A percentile compares a stretch with the other conserved stretches of the same genome.
phyloP scores from a whole-genome alignment of 2,113 vertebrate genomes.

The Nipponia nippon region DNA sequence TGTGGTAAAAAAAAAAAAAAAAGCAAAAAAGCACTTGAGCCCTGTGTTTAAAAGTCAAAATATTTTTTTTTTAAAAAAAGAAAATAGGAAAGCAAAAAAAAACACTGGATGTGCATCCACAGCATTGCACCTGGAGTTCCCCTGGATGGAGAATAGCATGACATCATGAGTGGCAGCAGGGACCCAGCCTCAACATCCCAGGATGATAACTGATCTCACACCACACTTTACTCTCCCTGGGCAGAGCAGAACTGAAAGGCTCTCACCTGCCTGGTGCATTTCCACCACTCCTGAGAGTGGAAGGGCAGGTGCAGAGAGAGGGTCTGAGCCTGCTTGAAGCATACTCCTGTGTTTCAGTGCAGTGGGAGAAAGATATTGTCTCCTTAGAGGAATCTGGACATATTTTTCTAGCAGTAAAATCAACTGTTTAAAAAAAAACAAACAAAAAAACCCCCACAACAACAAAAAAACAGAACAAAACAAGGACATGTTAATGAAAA shows the following conservation, averaged over 20 bases:
- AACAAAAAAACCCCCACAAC: background rate
- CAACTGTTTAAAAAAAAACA: background rate
- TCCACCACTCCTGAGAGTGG: background rate
- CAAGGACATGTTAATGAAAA: background rate
- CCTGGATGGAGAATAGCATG: background rate
- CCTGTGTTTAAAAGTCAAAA: background rate
- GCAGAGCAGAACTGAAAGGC: background rate
- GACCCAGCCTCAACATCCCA: background rate
- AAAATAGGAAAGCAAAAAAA: background rate
- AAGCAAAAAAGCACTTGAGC: background rate
- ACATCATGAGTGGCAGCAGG: background rate
- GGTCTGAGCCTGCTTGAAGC: background rate
- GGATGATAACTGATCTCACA: background rate
- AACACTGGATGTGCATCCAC: background rate
- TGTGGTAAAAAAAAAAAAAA: background rate
- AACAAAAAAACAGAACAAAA: background rate
- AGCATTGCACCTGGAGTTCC: rapidly evolving
- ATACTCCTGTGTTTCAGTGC: background rate
- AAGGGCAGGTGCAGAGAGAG: background rate
- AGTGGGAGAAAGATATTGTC: background rate
- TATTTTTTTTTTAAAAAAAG: background rate
- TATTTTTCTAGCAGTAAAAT: background rate
- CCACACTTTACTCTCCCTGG: rapidly evolving
- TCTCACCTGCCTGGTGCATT: background rate
- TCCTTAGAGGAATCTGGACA: background rate